Base-by-base conservation (phyloP, 2,888 invertebrate genomes). In the Erynnis tages region DNA sequence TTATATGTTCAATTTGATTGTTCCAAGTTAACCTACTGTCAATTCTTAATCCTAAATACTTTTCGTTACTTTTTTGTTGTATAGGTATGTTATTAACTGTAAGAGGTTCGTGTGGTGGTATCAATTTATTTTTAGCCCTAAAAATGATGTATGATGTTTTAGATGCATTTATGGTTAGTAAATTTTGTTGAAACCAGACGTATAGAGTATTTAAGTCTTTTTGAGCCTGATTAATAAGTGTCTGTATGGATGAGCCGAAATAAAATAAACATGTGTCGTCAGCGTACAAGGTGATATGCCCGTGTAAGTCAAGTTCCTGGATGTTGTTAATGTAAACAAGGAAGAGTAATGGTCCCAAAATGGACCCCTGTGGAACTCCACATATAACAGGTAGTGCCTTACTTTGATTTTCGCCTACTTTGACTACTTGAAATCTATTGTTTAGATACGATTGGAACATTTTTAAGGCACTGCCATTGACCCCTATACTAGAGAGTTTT, bases 341-440 rank as follows among this genome's bases (percentile, higher is more conserved):
- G 3, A 46, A 53, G n/a, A 53, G 25, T 4, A 53, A 37, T 17
- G 53, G 53, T 0, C 59, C 57, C n/a, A 60, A 30, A 8, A 58
- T 53, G 0, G 57, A 58, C 0, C 57, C 58, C 13, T 60, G 56
- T 0, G 58, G 56, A 6, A 60, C 50, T 0, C 55, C 50, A 30
- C 30, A 54, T 5, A 25, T 45, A 6, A 56, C 34, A 10, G 37
- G 32, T 16, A 17, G 14, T 2, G 38, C 34, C 2, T 21, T 41
- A 45, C 56, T 56, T 30, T 48, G 38, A 23, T 6, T 2, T 6
- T 52, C 10, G 2, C 32, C 30, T 2, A 54, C 14, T 52, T 56
- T 54, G 1, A 54, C 52, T 16, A 52, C 32, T 48, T 55, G 55
- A 8, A 10, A 29, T 27, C 55, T 35, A 29, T 53, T 53, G 3